Base-by-base conservation (phyloP, 2,113 vertebrate species). In the Columba janthina region DNA sequence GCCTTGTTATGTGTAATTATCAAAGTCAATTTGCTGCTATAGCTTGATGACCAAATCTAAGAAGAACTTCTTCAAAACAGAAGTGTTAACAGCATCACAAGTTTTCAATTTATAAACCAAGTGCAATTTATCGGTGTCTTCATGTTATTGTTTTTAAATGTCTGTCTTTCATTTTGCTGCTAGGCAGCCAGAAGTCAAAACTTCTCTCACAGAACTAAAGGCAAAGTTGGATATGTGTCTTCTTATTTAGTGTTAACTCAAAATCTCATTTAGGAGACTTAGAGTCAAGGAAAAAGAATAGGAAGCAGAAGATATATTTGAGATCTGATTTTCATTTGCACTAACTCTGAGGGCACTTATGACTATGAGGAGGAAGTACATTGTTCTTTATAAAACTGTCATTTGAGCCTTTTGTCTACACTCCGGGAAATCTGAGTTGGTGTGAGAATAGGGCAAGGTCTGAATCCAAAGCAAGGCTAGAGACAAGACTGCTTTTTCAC, bases 1-100 rank as follows among this genome's bases (percentile, higher is more conserved):
- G 78, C 75, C 89, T 93, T 96, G 72, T 96, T 96, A 80, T 3
- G 21, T 87, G 67, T 44, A 96, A 95, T 96, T 97, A 97, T 88
- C 64, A 82, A 92, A 96, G 67, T 53, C 81, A 94, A 96, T 97
- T 96, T 96, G 46, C 78, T 79, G 46, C 76, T 84, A 5, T 69
- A 74, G 34, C 66, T 93, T 88, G 80, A 94, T 69, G 92, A 72
- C 34, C 57, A 89, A 62, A 73, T 44, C 82, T 84, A 28, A 72
- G 28, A 25, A 76, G 74, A 90, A 50, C 9, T 6, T 91, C 85
- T 95, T 54, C 65, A 82, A 79, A 96, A 67, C 15, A 21, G 29
- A 38, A 65, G 34, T n/a, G 19, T 46, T 66, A 60, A 13, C 3
- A 32, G 22, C 36, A 66, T 2, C 34, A 11, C 9, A 15, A 50